These are phyloP conservation scores for Gasterosteus nipponicus DNA, from an alignment of 2,113 vertebrate species.

Conservation along the genomic window DNA sequence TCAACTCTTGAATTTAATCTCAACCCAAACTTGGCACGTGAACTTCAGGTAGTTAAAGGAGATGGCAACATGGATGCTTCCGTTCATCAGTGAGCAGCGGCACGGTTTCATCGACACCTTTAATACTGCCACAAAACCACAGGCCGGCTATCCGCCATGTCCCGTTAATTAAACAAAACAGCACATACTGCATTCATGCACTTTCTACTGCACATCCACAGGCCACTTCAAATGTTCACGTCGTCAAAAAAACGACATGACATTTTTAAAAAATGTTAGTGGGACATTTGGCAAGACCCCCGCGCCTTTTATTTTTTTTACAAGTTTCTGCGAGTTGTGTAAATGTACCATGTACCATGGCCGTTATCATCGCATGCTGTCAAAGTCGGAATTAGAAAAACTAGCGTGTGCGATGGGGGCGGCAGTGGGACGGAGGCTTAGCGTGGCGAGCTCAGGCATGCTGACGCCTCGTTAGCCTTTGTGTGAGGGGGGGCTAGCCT, in stretches of 20 bases:
- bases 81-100: conserved; percentile 51
- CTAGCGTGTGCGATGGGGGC: conserved; percentile 49
- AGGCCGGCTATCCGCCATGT: conserved; percentile 28
- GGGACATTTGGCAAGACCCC: conserved; percentile 68
- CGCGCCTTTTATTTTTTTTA: not conserved
- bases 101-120: conserved; percentile 58
- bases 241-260: conserved; percentile 51
- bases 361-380: conserved; percentile 66
- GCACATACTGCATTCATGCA: conserved; percentile 72
- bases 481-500: conserved; percentile 30
- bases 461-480: conserved; percentile 49
- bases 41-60: conserved; percentile 67
- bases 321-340: conserved; percentile 44
- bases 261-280: conserved; percentile 49
- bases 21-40: conserved; percentile 65
- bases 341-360: conserved; percentile 43
- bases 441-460: conserved; percentile 66
- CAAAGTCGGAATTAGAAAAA: conserved; percentile 71
- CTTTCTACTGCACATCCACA: conserved; percentile 68
- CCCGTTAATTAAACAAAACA: conserved; percentile 43
- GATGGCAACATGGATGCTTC: conserved; percentile 45
- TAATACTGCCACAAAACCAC: conserved; percentile 37
- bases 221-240: conserved; percentile 65
- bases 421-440: conserved; percentile 57
- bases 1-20: conserved; percentile 15